Percentiles rank a stretch among this genome's conserved stretches.
phyloP scores from a whole-genome alignment of 2,888 invertebrate genomes.

The Drosophila suboccidentalis region DNA sequence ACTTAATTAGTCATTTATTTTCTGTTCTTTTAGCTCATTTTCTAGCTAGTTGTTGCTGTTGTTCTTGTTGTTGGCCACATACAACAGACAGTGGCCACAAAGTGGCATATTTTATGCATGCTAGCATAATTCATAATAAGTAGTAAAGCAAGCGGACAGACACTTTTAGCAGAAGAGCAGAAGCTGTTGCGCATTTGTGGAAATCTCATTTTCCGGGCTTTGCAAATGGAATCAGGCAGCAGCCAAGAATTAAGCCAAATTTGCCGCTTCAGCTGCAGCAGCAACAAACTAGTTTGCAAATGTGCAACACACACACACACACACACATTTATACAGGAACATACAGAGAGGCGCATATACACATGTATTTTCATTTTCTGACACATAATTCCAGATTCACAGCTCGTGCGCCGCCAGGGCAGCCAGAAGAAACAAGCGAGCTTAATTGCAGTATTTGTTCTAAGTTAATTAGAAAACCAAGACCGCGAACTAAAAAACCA shows the following conservation, averaged over 20 bases:
- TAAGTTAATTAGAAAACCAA: constrained; percentile 77
- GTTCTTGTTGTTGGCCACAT: constrained; percentile 1
- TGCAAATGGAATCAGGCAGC: constrained; percentile 47
- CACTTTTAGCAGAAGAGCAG: constrained; percentile 42
- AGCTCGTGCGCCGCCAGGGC: constrained; percentile 62
- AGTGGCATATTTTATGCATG: constrained; percentile 68
- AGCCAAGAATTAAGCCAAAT: constrained; percentile 75
- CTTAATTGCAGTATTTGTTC: constrained; percentile 80
- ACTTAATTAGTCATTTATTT: constrained; percentile 73
- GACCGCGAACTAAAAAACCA: constrained; percentile 41
- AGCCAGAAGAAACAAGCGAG: constrained; percentile 67
- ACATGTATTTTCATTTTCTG: constrained; percentile 79
- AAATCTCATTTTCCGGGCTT: constrained; percentile 43
- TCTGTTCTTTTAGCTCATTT: constrained; percentile 27
- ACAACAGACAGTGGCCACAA: constrained; percentile 42
- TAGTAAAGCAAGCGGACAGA: constrained; percentile 63
- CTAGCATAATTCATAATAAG: constrained; percentile 72
- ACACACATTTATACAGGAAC: constrained; percentile 1
- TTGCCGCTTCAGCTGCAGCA: constrained; percentile 72
- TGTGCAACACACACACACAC: constrained; percentile 48
- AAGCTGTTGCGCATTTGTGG: constrained; percentile 35
- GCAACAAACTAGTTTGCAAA: constrained; percentile 67
- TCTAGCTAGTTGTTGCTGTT: constrained; percentile 6
- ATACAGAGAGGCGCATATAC: constrained; percentile 34
- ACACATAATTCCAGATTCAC: constrained; percentile 82